Evolutionary conservation across 2,113 vertebrate genomes (phyloP), one percentile per base, ranked within the genome.

Genomic region (Phylloscopus whistleri): DNA sequence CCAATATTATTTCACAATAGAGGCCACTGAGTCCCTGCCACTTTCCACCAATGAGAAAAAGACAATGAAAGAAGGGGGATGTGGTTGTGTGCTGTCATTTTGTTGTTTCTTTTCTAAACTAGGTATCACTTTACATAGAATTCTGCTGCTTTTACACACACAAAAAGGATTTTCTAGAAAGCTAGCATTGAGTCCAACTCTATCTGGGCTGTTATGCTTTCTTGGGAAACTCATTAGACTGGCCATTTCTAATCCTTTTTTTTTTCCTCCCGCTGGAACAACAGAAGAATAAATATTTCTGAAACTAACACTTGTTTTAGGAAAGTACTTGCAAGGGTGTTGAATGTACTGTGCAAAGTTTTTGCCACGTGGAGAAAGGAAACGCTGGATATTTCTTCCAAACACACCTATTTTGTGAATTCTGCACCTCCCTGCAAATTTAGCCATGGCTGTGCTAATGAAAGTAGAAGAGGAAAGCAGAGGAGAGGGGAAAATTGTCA

Each of bases 181-280:
- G 5, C 3, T 46, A 81, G 11, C 5, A 16, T n/a, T 66, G 31
- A 44, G 55, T 21, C 37, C 19, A 70, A 23, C 8, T 44, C 28
- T 21, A 5, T 5, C 26, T 43, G 44, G 13, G 37, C 15, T 23
- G 4, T 53, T 49, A 14, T 0, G 0, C 4, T 52, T 90, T 70
- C 31, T 49, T 46, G 6, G n/a, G 22, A 69, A 46, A 46, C 24
- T 58, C 22, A n/a, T 76, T 59, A 64, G 26, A 22, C 22, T 63
- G 12, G 13, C 10, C 6, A 28, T 49, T 78, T 58, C 19, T 68
- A 17, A 3, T 26, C 15, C 39, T 37, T 28, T 72, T 67, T 10
- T 15, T n/a, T 23, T 6, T 8, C 6, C 33, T 59, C n/a, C n/a
- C n/a, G 2, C 48, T 59, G 35, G 55, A 80, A 56, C 11, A 91